phyloP scores from a whole-genome alignment of 92 coral and sea anemone species.

The Bergia sp. region DNA sequence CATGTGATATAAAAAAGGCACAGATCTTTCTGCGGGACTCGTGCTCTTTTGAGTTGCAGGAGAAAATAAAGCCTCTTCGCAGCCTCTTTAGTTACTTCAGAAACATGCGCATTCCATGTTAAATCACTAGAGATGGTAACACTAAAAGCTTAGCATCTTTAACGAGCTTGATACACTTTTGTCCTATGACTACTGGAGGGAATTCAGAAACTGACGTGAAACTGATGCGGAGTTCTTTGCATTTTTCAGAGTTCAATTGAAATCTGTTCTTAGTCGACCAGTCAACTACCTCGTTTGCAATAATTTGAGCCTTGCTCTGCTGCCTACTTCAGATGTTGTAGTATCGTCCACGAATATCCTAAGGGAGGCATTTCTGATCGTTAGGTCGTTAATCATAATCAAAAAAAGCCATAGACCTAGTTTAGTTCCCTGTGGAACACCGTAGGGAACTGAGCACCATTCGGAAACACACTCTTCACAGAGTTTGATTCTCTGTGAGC shows the following conservation, averaged over 20 bases:
- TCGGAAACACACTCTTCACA: slow-evolving; percentile 44
- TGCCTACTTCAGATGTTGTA: slow-evolving; percentile 36
- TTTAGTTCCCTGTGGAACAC: slow-evolving; percentile 27
- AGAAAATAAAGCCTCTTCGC: slow-evolving; percentile 35
- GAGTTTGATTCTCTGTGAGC: slow-evolving; percentile 40
- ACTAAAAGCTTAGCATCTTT: slow-evolving; percentile 23
- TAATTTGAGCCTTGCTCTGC: slow-evolving; percentile 21
- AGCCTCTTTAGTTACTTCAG: slow-evolving; percentile 26
- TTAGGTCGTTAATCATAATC: slow-evolving; percentile 36
- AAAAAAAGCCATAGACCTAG: slow-evolving; percentile 31
- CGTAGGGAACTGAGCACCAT: slow-evolving; percentile 40
- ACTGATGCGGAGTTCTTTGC: slow-evolving; percentile 14
- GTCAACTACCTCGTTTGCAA: slow-evolving; percentile 14
- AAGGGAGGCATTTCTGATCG: slow-evolving; percentile 17
- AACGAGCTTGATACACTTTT: not conserved
- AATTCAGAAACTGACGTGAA: not conserved
- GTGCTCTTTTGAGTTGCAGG: slow-evolving; percentile 44
- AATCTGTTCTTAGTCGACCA: slow-evolving; percentile 21
- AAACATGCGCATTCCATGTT: slow-evolving; percentile 14
- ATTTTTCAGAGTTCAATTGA: slow-evolving; percentile 2
- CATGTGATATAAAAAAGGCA: slow-evolving; percentile 25
- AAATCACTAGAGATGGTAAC: slow-evolving; percentile 7
- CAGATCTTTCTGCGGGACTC: slow-evolving; percentile 21
- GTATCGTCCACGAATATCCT: slow-evolving; percentile 44
- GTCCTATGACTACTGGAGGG: slow-evolving; percentile 5